These are phyloP conservation scores for Equus quagga DNA, from an alignment of 2,113 vertebrate species.

Conservation along the genomic window DNA sequence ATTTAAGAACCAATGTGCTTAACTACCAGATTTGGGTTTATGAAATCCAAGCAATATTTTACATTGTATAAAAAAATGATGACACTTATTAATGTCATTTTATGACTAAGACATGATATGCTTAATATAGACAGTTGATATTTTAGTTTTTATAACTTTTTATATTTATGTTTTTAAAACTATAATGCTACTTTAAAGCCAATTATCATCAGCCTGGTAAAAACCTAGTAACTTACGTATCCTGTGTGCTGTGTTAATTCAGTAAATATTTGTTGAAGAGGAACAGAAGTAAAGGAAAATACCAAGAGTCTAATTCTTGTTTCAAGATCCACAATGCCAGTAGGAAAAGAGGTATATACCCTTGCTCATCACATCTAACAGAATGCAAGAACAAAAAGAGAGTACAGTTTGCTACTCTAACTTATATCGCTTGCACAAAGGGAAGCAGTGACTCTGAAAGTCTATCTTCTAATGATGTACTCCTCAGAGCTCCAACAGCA, in stretches of 20 bases:
- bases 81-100: background rate
- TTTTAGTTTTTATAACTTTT: background rate
- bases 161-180: background rate
- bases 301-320: background rate
- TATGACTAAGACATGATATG: background rate
- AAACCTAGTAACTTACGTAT: background rate
- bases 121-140: background rate
- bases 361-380: background rate
- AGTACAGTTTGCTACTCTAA: background rate
- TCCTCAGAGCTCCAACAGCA: background rate
- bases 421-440: background rate
- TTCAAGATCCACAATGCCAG: background rate
- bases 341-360: background rate
- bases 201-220: background rate
- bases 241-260: background rate
- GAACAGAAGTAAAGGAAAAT: background rate
- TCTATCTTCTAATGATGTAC: background rate
- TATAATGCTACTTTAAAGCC: background rate
- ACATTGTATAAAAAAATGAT: constrained; percentile 17
- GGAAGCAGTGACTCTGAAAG: background rate
- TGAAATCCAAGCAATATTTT: background rate
- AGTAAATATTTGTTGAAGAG: background rate
- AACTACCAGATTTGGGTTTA: background rate
- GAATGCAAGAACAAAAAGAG: constrained; percentile 19
- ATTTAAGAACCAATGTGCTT: background rate